Evolutionary conservation across 2,888 invertebrate genomes (phyloP).

Genomic region (Nematopogon swammerdamellus): DNA sequence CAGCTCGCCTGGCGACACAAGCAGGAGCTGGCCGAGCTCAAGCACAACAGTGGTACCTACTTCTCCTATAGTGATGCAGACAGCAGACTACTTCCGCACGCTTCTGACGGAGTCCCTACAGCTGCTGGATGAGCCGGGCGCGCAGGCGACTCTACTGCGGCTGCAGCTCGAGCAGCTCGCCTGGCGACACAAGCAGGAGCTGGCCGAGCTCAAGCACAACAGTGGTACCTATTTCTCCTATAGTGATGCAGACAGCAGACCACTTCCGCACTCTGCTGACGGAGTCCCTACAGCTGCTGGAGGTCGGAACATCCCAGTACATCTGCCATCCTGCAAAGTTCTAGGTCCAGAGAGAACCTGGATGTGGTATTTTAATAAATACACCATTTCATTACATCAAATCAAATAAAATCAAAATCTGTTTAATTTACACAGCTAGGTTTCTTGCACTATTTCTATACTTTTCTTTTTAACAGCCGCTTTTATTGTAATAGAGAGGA

Average conservation of each 20-base stretch:
- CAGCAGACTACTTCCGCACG: conserved; percentile 67
- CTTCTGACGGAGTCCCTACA: conserved; percentile 65
- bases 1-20: conserved; percentile 67
- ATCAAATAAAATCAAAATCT: too few relatives aligned
- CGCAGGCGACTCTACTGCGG: conserved; percentile 58
- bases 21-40: conserved; percentile 70
- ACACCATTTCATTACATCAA: too few relatives aligned
- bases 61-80: conserved; percentile 26
- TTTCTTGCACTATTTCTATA: too few relatives aligned
- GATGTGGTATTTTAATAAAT: too few relatives aligned
- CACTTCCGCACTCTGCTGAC: conserved; percentile 68
- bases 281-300: conserved; percentile 63
- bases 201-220: conserved; percentile 70
- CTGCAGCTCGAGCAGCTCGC: conserved; percentile 68
- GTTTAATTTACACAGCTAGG: too few relatives aligned
- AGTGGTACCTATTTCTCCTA: too few relatives aligned
- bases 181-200: conserved; percentile 71
- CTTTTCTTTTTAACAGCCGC: too few relatives aligned
- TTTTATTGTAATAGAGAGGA: too few relatives aligned
- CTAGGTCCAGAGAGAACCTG: too few relatives aligned
- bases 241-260: conserved; percentile 64
- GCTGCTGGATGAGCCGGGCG: conserved; percentile 57
- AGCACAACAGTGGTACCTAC: conserved; percentile 62
- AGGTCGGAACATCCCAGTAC: too few relatives aligned
- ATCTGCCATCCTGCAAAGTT: too few relatives aligned